Evolutionary conservation across 1,140 invertebrate species (phyloP), one percentile per base, ranked within the genome.

Genomic region (Aphaenogaster rudis): DNA sequence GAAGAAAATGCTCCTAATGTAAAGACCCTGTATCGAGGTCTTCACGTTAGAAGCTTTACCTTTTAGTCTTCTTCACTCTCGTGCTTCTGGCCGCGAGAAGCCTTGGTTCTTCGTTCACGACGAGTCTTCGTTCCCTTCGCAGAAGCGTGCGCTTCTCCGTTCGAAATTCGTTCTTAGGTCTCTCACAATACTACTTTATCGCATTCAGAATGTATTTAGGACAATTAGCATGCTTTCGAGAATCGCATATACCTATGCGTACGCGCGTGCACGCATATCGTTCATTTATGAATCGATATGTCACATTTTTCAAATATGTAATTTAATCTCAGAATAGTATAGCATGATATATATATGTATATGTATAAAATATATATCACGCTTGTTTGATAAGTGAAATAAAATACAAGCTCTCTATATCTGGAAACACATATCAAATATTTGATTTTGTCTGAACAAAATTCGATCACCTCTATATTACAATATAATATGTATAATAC

Each of bases 21-120:
- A 28, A 28, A 7, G 17, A 15, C 21, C 42, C 9, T 17, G 3
- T 8, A 17, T 52, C 15, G 15, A 4, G 8, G 6, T 15, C 17
- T 54, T 54, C 50, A 15, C 4, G 8, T 36, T 36, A 39, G 13
- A n/a, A 17, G 6, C 39, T 67, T 45, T 45, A 45, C 17, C 33
- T 39, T 64, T 15, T 17, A 6, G 3, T 2, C 11, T 67, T 21
- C n/a, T 67, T 13, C 15, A 17, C 15, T 36, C 50, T 79, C 13
- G 2, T 21, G 7, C 5, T 33, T 78, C 42, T 48, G 21, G 17
- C 21, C 21, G 52, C 13, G 11, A 45, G 9, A 50, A 39, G 36
- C 15, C 64, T 71, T 42, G 21, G 13, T 57, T 67, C 52, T 59
- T 61, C 80, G 15, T 48, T 36, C 80, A 39, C 42, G 39, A 72